Base-by-base conservation (phyloP, 2,888 invertebrate species). In the Gymnocheta viridis region DNA sequence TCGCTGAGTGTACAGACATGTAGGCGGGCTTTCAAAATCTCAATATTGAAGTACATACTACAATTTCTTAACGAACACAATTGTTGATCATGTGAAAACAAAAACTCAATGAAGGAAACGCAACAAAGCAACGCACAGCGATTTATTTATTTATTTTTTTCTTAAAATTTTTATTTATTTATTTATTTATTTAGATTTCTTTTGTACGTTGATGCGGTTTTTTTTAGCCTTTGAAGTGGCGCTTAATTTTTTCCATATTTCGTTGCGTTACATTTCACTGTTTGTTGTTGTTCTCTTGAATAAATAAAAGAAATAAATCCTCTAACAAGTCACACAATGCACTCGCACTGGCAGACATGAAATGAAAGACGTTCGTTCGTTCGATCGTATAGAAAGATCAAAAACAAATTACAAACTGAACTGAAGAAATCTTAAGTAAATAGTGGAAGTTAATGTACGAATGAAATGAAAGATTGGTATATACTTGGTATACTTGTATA, bases 151-250 rank as follows among this genome's bases (percentile, higher is more conserved):
- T 54, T 44, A 9, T 14, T 22, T 27, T 62, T 62, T 29, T 27
- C 29, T n/a, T 22, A 32, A 12, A 32, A n/a, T 51, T 17, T 51
- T 17, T 38, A 19, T 58, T 49, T 54, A 38, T 29, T 41, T 49
- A 12, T 70, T 79, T 69, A 81, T 73, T 80, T 74, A 54, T 74
- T 74, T 74, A 47, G 41, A 69, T 58, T 64, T 41, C 14, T 67
- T 62, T 76, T 62, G 38, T 72, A 29, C 24, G 17, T 29, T 47
- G 32, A 54, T 62, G 69, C 67, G 72, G 77, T 73, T 72, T 49
- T 47, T 29, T 74, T 62, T 56, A 64, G 22, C 38, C 69, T 83
- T 84, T 84, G 83, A 84, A 84, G 83, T 84, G 83, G 83, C 83
- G 83, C 83, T 84, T 84, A 80, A 76, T 29, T 73, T 64, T 60